Base-by-base conservation (phyloP, 2,888 invertebrate genomes). In the Chymomyza procnemis region DNA sequence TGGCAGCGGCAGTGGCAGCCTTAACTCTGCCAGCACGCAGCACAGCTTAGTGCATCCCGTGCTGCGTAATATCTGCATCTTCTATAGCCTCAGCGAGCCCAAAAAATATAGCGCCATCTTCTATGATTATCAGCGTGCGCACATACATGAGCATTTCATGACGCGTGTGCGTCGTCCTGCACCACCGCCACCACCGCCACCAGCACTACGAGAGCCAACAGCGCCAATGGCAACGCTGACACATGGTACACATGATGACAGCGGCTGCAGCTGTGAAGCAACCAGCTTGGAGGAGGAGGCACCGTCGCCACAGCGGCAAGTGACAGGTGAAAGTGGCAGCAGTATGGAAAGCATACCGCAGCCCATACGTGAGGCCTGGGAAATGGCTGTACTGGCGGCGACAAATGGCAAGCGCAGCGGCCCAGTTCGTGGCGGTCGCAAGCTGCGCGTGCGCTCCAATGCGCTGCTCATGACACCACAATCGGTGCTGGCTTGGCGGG, bases 401-500 rank as follows among this genome's bases (percentile, higher is more conserved):
- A 77, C 80, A 30, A 61, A 63, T 71, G 63, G 71, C 73, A 69
- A 75, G 59, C 65, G 80, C 68, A 71, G 83, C 74, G 60, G 74
- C 74, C 68, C 78, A 19, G 62, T 76, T 1, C 75, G 74, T 41
- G 69, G 76, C 47, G 72, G 78, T 6, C 81, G 84, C 60, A 84
- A 81, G 65, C 58, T 81, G 59, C 62, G 81, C 47, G 81, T 81
- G 0, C 81, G 81, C 12, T 75, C 82, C 12, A 78, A 74, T 57
- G 78, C 69, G 0, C 75, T 72, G 0, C 76, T 75, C 14, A 67
- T 82, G 61, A 66, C 88, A 18, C 79, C 89, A 34, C 81, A 83
- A 60, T 88, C 89, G 48, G 90, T 91, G 67, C 78, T 89, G 74
- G 90, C 90, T 14, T 91, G 91, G 91, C 90, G 90, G 71, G 85